Conservation (phyloP, 2,113 vertebrate species). For the Syrmaticus mikado region DNA sequence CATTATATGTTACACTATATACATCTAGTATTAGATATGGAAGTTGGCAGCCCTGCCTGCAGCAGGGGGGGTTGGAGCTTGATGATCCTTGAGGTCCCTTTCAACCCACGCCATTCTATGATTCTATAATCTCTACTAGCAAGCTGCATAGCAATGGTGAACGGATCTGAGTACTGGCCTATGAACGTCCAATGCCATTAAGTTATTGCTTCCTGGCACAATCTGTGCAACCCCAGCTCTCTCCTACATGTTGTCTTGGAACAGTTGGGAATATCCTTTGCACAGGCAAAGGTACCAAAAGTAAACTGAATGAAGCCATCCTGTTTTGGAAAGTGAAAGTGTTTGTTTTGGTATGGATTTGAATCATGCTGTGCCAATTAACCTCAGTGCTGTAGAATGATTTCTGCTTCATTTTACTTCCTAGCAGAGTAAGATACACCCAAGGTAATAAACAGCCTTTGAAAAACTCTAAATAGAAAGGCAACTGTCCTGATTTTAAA, state of each 20-base stretch:
- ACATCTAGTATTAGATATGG: too few relatives aligned
- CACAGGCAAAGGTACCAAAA: not conserved
- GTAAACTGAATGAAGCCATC: not conserved
- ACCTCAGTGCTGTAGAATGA: not conserved
- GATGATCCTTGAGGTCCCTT: too few relatives aligned
- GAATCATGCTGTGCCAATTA: not conserved
- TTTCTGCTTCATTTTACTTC: not conserved
- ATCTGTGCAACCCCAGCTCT: not conserved
- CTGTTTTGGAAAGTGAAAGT: not conserved
- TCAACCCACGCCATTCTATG: too few relatives aligned
- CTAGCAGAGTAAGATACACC: not conserved
- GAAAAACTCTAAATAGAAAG: not conserved
- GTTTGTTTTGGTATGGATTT: not conserved
- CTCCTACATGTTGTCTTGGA: not conserved
- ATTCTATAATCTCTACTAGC: not conserved
- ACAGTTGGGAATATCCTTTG: not conserved
- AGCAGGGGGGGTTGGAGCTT: too few relatives aligned
- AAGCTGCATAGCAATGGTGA: not conserved
- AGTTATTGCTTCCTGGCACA: not conserved
- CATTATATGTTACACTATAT: too few relatives aligned
- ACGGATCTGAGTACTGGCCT: not conserved
- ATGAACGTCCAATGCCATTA: rapidly evolving
- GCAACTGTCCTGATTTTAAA: not conserved
- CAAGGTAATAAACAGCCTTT: not conserved
- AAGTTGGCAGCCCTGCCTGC: too few relatives aligned